Conservation (phyloP, 2,888 invertebrate genomes). For the Tenthredo distinguenda region DNA sequence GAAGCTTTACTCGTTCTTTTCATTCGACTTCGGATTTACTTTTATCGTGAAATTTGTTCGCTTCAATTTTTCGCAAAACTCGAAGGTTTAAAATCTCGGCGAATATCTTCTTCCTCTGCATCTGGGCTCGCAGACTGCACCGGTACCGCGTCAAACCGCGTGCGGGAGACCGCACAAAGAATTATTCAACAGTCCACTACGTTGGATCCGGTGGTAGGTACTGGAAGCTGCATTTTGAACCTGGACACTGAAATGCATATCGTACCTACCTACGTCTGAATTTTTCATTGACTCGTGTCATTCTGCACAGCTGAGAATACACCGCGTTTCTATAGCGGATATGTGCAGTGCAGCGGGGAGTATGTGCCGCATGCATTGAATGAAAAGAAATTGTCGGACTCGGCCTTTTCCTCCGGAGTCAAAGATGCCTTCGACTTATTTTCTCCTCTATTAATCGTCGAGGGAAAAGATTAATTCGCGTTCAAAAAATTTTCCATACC, state of each 20-base stretch:
- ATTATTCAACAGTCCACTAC: constrained; percentile 59
- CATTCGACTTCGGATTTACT: neutral
- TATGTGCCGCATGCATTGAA: neutral
- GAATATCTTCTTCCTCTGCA: constrained; percentile 1
- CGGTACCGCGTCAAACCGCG: constrained; percentile 39
- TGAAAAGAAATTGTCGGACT: neutral
- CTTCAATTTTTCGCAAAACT: no score
- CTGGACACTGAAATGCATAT: constrained; percentile 58
- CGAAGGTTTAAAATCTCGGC: neutral
- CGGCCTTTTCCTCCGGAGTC: no score
- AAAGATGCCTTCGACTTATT: neutral
- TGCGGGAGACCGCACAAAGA: constrained; percentile 59
- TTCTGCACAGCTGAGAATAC: constrained; percentile 52
- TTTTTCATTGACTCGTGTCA: constrained; percentile 70
- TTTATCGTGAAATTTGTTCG: no score
- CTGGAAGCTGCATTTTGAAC: constrained; percentile 24
- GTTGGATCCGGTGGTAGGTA: neutral
- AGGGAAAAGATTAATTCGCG: neutral
- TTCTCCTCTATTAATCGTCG: neutral
- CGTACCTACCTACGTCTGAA: constrained; percentile 62
- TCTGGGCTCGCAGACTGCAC: neutral
- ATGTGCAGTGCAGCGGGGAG: neutral
- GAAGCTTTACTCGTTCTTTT: neutral
- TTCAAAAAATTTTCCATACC: neutral
- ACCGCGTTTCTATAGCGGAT: neutral